Evolutionary conservation across 2,888 invertebrate genomes (phyloP).

Genomic region (Rhagonycha lutea): DNA sequence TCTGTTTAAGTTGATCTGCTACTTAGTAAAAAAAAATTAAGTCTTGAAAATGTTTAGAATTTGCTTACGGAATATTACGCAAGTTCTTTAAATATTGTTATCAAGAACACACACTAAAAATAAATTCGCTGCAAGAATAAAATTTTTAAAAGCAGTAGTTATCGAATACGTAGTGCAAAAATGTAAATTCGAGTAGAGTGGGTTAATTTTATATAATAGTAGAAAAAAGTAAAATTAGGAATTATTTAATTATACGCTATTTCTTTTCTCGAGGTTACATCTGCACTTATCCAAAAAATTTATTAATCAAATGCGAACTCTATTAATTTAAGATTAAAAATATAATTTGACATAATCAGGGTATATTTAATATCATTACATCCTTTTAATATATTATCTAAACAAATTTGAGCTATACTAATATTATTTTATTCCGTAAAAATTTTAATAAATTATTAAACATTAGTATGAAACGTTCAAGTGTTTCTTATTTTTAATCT

Average conservation of each 20-base stretch:
- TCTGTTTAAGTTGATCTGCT: not conserved
- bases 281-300: not conserved
- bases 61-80: conserved; percentile 7
- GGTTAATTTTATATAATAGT: not conserved
- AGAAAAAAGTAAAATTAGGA: not conserved
- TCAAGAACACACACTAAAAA: conserved; percentile 12
- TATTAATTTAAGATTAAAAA: not conserved
- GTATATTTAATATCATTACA: not conserved
- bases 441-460: not conserved
- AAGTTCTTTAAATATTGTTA: conserved; percentile 21
- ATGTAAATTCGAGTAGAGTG: not conserved
- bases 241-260: not conserved
- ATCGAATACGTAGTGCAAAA: not conserved
- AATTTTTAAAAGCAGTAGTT: not conserved
- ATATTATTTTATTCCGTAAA: not conserved
- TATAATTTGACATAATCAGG: not conserved
- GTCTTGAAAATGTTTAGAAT: not conserved
- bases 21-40: not conserved
- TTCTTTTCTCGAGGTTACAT: not conserved
- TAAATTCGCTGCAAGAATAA: not conserved
- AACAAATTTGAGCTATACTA: not conserved
- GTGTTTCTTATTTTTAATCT: not conserved
- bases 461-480: not conserved
- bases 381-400: not conserved
- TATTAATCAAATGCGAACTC: not conserved